Evolutionary conservation across 1,140 invertebrate genomes (phyloP), one percentile per base, ranked within the genome.

Genomic region (Nixonia krombeini): DNA sequence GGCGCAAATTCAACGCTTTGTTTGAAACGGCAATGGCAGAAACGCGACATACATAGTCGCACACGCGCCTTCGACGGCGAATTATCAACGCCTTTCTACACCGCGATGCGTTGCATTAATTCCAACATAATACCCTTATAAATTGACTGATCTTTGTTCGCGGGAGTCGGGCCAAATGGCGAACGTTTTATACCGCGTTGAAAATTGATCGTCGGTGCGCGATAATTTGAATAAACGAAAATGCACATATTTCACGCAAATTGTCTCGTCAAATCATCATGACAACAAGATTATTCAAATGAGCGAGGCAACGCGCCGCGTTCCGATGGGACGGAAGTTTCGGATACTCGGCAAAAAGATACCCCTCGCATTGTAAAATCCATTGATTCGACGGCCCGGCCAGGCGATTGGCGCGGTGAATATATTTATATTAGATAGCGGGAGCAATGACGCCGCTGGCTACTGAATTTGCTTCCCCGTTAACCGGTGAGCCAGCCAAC

Each of bases 11-110:
- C 45, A 63, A 55, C 51, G 42, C 51, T 56, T 56, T 62, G 51
- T 63, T 63, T 63, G 59, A 63, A 55, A 51, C 50, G 44, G 51
- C 38, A 45, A 56, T 38, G 51, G 50, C 45, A 50, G 59, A 57
- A 57, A 47, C 44, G 50, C 47, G 52, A 57, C 41, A 28, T 52
- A 47, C 26, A 33, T 10, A 25, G 9, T 6, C 33, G 35, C 25
- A 13, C 50, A 58, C 16, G 49, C 47, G 41, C 10, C 33, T 50
- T 44, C n/a, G 12, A 17, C 16, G 21, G 46, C 42, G 49, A 65
- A 65, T 58, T 65, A 65, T 41, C n/a, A 49, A 25, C 53, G 41
- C 51, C 56, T 65, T 50, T 23, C 62, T 29, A 46, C 46, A 26
- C 26, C 38, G 51, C 37, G 26, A 40, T n/a, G 17, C 13, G 13